Conservation (phyloP, 2,888 invertebrate species). For the Sturmia bella region DNA sequence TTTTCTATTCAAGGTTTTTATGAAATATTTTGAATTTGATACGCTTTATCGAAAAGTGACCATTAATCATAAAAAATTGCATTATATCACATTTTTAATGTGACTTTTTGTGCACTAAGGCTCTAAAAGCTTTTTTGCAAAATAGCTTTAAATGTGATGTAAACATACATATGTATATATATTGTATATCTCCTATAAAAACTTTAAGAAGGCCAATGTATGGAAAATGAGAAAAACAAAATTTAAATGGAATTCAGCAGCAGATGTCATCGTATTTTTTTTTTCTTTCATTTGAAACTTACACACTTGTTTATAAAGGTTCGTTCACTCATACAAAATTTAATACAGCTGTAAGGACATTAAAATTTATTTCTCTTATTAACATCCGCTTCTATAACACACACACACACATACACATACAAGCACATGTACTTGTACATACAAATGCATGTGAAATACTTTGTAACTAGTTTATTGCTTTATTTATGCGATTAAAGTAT, state of each 20-base stretch:
- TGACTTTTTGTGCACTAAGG: too few relatives aligned
- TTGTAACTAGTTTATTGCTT: slow-evolving; percentile 8
- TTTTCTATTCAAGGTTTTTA: too few relatives aligned
- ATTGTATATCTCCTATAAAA: too few relatives aligned
- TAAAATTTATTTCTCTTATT: slow-evolving; percentile 1
- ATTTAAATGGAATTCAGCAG: slow-evolving; percentile 35
- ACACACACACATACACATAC: neutral
- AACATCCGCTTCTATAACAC: slow-evolving; percentile 20
- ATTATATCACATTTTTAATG: too few relatives aligned
- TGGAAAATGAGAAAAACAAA: neutral
- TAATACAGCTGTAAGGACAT: slow-evolving; percentile 39
- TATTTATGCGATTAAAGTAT: slow-evolving; percentile 42
- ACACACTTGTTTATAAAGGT: neutral
- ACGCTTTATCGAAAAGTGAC: too few relatives aligned
- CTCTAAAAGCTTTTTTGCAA: too few relatives aligned
- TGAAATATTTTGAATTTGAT: too few relatives aligned
- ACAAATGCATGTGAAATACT: neutral
- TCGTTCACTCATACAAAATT: slow-evolving; percentile 37
- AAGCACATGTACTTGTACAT: too few relatives aligned
- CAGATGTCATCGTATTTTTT: slow-evolving; percentile 45
- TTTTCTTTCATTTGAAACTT: slow-evolving; percentile 34
- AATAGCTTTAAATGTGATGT: too few relatives aligned
- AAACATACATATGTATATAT: too few relatives aligned
- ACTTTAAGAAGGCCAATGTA: too few relatives aligned
- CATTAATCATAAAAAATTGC: too few relatives aligned